A percentile compares a stretch with the other conserved stretches of the same genome.
Conservation (phyloP, 1,140 invertebrate species). For the Patella vulgata region DNA sequence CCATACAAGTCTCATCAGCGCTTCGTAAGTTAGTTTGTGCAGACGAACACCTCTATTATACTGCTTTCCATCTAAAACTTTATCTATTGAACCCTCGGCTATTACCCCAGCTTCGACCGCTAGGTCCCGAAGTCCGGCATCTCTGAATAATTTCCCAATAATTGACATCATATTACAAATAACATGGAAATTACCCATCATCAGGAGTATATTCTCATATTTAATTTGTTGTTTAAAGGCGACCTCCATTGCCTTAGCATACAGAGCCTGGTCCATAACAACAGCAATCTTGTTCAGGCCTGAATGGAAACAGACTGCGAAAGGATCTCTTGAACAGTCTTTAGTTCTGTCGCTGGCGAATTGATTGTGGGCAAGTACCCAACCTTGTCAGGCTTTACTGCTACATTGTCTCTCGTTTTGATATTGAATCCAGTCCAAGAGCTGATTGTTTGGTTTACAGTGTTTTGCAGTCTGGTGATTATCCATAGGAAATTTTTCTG, state of each 20-base stretch:
- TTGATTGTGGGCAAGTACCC: slow-evolving; percentile 16
- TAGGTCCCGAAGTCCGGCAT: slow-evolving; percentile 34
- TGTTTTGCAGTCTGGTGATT: background rate
- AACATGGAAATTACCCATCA: slow-evolving; percentile 37
- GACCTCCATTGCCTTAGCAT: slow-evolving; percentile 15
- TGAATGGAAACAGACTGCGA: background rate
- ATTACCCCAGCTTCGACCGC: slow-evolving; percentile 35
- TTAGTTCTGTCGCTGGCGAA: too few relatives aligned
- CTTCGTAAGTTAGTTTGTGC: slow-evolving; percentile 40
- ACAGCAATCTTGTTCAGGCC: slow-evolving; percentile 5
- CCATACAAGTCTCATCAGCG: slow-evolving; percentile 25
- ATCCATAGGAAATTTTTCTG: slow-evolving; percentile 8
- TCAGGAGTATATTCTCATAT: slow-evolving; percentile 22
- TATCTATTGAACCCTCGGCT: slow-evolving; percentile 31
- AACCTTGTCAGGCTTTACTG: background rate
- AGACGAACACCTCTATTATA: slow-evolving; percentile 36
- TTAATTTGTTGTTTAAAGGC: too few relatives aligned
- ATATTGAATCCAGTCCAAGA: slow-evolving; percentile 15
- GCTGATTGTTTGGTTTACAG: slow-evolving; percentile 1
- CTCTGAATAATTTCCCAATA: too few relatives aligned
- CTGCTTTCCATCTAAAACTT: slow-evolving; percentile 32
- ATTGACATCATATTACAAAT: slow-evolving; percentile 31
- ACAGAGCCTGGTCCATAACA: slow-evolving; percentile 26
- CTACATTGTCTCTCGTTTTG: background rate
- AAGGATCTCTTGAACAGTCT: slow-evolving; percentile 7